Percentiles rank a stretch among this genome's conserved stretches.
phyloP scores from a whole-genome alignment of 2,797 vertebrate species.

The Paedocypris micromegethes region DNA sequence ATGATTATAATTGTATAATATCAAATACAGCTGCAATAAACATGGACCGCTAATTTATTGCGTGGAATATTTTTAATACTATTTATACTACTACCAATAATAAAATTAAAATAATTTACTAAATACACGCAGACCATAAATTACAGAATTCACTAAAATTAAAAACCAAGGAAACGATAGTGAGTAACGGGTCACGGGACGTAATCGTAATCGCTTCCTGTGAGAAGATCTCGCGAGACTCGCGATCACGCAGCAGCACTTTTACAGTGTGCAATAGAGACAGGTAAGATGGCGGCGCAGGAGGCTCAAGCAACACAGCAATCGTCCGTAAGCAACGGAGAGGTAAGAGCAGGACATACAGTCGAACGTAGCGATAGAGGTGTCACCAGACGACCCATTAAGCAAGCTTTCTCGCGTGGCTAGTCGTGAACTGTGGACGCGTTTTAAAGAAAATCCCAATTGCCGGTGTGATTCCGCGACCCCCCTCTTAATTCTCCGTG shows the following conservation, averaged over 20 bases:
- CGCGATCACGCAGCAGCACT: slow-evolving; percentile 48
- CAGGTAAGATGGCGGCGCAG: slow-evolving; percentile 78
- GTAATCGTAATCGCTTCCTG: neutral
- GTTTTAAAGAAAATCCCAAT: slow-evolving; percentile 11
- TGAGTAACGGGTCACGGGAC: neutral
- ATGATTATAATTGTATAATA: too few species aligned
- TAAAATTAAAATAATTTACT: too few species aligned
- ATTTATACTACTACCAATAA: too few species aligned
- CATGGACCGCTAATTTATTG: too few species aligned
- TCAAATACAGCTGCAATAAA: too few species aligned
- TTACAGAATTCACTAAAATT: neutral
- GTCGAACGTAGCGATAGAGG: neutral
- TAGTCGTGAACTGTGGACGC: neutral
- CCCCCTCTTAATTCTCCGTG: slow-evolving; percentile 31
- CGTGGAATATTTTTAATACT: too few species aligned
- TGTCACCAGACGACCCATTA: neutral
- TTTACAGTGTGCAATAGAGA: slow-evolving; percentile 65
- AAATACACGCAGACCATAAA: neutral
- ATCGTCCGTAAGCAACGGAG: slow-evolving; percentile 69
- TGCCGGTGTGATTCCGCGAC: slow-evolving; percentile 41
- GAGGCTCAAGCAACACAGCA: slow-evolving; percentile 63
- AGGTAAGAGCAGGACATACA: slow-evolving; percentile 67
- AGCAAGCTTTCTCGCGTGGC: neutral
- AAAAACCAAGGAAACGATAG: too few species aligned
- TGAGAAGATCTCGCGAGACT: slow-evolving; percentile 57